These are phyloP conservation scores for Agrilus mali DNA, from an alignment of 2,888 invertebrate species.

Conservation along the genomic window DNA sequence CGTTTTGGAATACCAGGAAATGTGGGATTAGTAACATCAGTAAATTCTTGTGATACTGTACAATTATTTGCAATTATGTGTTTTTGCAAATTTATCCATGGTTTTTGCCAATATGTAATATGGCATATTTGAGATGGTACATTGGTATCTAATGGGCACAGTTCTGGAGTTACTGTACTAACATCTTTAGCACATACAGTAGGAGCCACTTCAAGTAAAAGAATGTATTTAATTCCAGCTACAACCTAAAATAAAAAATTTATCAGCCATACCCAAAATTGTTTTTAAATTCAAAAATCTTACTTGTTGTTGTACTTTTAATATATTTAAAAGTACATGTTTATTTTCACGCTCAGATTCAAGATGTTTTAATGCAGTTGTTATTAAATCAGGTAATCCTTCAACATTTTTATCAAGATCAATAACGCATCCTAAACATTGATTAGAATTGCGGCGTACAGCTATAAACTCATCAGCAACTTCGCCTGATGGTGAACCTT, in stretches of 20 bases:
- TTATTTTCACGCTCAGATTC: constrained; percentile 26
- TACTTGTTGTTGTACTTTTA: constrained; percentile 44
- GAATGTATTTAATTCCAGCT: constrained; percentile 45
- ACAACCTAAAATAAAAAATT: constrained; percentile 37
- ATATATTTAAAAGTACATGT: constrained; percentile 35
- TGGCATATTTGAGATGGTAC: constrained; percentile 39
- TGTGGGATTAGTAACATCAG: constrained; percentile 14
- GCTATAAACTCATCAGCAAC: constrained; percentile 33
- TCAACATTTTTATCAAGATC: constrained; percentile 39
- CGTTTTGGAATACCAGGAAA: constrained; percentile 12
- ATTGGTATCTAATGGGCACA: constrained; percentile 20
- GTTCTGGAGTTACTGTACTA: constrained; percentile 18
- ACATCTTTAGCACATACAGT: constrained; percentile 33
- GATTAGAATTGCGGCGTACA: constrained; percentile 28
- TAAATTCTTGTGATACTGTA: constrained; percentile 42
- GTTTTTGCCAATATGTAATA: constrained; percentile 49
- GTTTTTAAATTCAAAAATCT: constrained; percentile 24
- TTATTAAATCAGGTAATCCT: constrained; percentile 38
- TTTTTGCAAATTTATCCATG: constrained; percentile 50
- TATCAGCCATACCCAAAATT: background rate
- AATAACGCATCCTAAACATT: constrained; percentile 41
- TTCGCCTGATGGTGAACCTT: constrained; percentile 38
- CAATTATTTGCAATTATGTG: constrained; percentile 54
- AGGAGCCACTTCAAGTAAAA: constrained; percentile 39
- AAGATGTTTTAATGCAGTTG: constrained; percentile 37